Evolutionary conservation across 2,888 invertebrate genomes (phyloP), one percentile per base, ranked within the genome.

Genomic region (Volucella inanis): DNA sequence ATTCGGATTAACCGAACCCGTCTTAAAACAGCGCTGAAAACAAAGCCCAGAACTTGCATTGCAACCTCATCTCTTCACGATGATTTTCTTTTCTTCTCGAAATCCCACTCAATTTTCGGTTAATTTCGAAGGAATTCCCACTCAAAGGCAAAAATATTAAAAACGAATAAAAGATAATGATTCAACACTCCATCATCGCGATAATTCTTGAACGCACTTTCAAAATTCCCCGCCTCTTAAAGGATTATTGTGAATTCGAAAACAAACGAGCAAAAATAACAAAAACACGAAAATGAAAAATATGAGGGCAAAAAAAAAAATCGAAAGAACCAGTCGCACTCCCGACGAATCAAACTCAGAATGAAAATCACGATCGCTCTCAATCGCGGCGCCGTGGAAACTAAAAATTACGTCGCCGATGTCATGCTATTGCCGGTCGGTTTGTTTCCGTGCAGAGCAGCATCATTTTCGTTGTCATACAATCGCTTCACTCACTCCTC

Each of bases 321-420:
- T 47, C 15, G 52, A 62, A 67, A 77, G 14, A 67, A 71, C 41
- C 31, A 31, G 31, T 54, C 18, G 14, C 47, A 62, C 65, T 77
- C 49, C 50, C 65, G 77, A 55, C 15, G 57, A 47, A 31, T 6
- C 12, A 47, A 55, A 50, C 50, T 15, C 31, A 31, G 14, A 77
- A 71, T 62, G 50, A 72, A 68, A 79, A 78, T 59, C 64, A 79
- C 83, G 78, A 83, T 83, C 83, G 74, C 65, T 75, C 83, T 79
- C 74, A 83, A 79, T 75, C 83, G 83, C 83, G 83, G 74, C 83
- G 70, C 78, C 64, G 57, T 79, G 78, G 57, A 70, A 70, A 83
- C 79, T 83, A 70, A 83, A 74, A 45, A 68, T 68, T 49, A 78
- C n/a, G 72, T 45, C 55, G 78, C 62, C 77, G 65, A 59, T 67